phyloP scores from a whole-genome alignment of 2,113 vertebrate species.

The Pachyramphus minor region DNA sequence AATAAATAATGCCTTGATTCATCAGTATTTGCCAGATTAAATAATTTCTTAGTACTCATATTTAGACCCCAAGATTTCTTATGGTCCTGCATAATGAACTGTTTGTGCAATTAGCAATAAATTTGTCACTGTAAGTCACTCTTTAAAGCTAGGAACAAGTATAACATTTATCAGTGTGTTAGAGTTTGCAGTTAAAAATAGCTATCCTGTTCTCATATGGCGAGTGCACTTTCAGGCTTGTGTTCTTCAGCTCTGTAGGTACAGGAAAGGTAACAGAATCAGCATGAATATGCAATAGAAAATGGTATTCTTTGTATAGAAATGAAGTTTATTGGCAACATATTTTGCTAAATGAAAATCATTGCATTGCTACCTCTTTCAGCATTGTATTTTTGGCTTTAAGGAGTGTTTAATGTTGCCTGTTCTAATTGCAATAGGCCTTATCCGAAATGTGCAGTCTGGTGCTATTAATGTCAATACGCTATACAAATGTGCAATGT shows the following conservation, averaged over 20 bases:
- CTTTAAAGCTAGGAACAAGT: conserved; percentile 42
- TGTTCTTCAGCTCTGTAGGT: not conserved
- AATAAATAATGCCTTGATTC: conserved; percentile 22
- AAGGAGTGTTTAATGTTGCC: rapidly evolving
- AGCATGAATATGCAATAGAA: not conserved
- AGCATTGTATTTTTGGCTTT: not conserved
- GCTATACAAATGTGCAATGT: not conserved
- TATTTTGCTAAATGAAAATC: not conserved
- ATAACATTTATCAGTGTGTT: conserved; percentile 31
- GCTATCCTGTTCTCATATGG: not conserved
- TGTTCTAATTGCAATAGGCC: not conserved
- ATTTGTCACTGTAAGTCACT: conserved; percentile 22
- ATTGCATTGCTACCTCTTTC: not conserved
- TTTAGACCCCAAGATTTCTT: not conserved
- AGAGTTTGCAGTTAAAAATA: conserved; percentile 51
- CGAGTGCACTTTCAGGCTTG: not conserved
- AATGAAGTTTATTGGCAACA: not conserved
- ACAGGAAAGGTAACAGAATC: not conserved
- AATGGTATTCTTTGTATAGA: not conserved
- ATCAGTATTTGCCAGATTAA: conserved; percentile 21
- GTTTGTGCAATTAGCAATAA: conserved; percentile 55
- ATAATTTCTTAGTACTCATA: conserved; percentile 6
- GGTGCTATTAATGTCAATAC: not conserved
- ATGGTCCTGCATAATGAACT: conserved; percentile 1
- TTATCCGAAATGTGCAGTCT: not conserved